Conservation (phyloP, 2,113 vertebrate species). For the Tachysurus fulvidraco region DNA sequence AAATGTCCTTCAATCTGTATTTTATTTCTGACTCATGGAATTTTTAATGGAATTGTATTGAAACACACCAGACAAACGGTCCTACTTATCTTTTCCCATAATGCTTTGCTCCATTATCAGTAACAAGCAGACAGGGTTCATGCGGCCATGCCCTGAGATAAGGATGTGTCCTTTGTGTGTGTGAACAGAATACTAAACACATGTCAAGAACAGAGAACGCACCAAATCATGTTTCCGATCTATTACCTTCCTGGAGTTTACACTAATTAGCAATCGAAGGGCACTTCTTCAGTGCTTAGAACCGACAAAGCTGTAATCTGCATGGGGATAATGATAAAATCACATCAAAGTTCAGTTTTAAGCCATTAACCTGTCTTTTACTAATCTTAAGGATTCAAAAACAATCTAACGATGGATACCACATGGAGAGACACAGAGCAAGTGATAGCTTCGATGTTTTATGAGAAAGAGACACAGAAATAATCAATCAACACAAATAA, state of each 20-base stretch:
- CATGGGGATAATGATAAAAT: neutral
- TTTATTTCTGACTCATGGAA: neutral
- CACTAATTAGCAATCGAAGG: constrained; percentile 7
- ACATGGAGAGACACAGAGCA: neutral
- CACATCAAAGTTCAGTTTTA: neutral
- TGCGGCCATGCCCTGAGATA: constrained; percentile 23
- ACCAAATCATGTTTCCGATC: constrained; percentile 13
- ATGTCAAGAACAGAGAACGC: constrained; percentile 5
- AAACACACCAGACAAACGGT: neutral
- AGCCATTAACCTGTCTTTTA: neutral
- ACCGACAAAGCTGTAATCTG: neutral
- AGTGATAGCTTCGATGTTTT: neutral
- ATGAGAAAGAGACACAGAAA: neutral
- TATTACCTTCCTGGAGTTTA: neutral
- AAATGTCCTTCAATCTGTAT: constrained; percentile 15
- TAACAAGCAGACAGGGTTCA: constrained; percentile 40
- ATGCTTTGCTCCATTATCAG: constrained; percentile 31
- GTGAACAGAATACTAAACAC: constrained; percentile 24
- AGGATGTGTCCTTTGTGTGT: constrained; percentile 20
- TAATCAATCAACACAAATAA: neutral
- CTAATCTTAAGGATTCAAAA: neutral
- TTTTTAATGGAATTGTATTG: constrained; percentile 14
- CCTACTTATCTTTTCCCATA: constrained; percentile 33
- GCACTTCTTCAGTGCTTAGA: neutral
- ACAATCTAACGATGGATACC: neutral